Evolutionary conservation across 2,888 invertebrate species (phyloP).

Genomic region (Therioaphis trifolii): DNA sequence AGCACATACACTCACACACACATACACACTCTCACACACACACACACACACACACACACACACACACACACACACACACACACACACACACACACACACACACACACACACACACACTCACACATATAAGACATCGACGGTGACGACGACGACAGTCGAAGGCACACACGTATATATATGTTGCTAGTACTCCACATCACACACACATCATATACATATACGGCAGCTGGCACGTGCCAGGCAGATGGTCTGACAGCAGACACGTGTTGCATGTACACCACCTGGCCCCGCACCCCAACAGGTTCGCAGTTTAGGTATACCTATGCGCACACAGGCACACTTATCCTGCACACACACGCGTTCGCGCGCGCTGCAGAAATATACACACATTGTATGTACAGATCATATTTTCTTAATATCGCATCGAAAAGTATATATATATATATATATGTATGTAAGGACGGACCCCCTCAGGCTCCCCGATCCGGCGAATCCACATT

Average conservation of each 20-base stretch:
- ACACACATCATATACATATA: conserved; percentile 43
- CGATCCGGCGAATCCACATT: conserved; percentile 4
- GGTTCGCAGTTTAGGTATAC: conserved; percentile 56
- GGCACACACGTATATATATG: conserved; percentile 12
- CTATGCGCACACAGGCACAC: neutral
- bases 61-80: neutral
- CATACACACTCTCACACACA: neutral
- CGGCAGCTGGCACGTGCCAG: conserved; percentile 62
- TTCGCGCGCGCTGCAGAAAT: neutral
- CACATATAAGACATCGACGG: neutral
- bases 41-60: neutral
- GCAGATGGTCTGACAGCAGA: conserved; percentile 63
- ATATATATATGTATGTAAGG: neutral
- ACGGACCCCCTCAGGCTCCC: conserved; percentile 11
- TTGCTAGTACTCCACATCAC: conserved; percentile 32
- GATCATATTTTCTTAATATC: conserved; percentile 37
- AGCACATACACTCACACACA: neutral
- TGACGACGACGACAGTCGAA: neutral
- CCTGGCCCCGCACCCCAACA: conserved; percentile 62
- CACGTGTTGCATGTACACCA: conserved; percentile 61
- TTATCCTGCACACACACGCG: conserved; percentile 15
- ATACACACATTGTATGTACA: neutral
- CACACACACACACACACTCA: neutral
- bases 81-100: neutral
- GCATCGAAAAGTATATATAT: neutral